phyloP scores from a whole-genome alignment of 64 coral and sea anemone species.

The Stichodactyla helianthus region DNA sequence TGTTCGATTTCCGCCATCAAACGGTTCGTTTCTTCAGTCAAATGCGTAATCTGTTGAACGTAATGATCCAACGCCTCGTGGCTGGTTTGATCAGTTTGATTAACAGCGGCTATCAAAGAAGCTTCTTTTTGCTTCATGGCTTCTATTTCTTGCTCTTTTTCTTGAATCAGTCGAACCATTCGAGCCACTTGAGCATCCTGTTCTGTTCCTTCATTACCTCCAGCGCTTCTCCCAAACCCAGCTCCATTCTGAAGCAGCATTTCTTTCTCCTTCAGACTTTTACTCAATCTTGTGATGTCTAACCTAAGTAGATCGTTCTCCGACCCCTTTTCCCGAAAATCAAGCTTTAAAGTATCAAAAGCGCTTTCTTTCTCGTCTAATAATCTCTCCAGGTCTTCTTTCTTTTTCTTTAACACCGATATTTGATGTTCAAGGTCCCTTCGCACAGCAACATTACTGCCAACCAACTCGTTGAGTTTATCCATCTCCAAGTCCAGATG shows the following conservation, averaged over 20 bases:
- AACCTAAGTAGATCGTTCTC: slow-evolving; percentile 69
- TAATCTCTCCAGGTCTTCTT: slow-evolving; percentile 35
- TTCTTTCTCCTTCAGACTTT: slow-evolving; percentile 75
- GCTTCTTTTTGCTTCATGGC: slow-evolving; percentile 87
- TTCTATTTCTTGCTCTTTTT: slow-evolving; percentile 85
- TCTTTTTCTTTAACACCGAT: slow-evolving; percentile 19
- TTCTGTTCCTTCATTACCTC: background rate
- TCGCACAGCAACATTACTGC: slow-evolving; percentile 6
- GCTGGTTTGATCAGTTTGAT: slow-evolving; percentile 49
- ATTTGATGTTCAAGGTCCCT: slow-evolving; percentile 63
- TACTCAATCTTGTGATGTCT: slow-evolving; percentile 59
- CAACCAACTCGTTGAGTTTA: slow-evolving; percentile 45
- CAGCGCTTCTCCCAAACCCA: background rate
- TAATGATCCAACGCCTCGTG: slow-evolving; percentile 55
- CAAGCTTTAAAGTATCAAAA: slow-evolving; percentile 70
- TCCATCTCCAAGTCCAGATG: slow-evolving; percentile 41
- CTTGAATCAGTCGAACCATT: slow-evolving; percentile 59
- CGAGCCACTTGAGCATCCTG: slow-evolving; percentile 26
- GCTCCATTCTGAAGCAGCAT: slow-evolving; percentile 47
- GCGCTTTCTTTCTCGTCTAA: slow-evolving; percentile 53
- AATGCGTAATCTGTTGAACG: slow-evolving; percentile 60
- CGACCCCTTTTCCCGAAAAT: slow-evolving; percentile 75
- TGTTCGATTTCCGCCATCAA: slow-evolving; percentile 54
- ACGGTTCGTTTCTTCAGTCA: slow-evolving; percentile 59
- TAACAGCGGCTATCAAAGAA: slow-evolving; percentile 69